Evolutionary conservation across 2,113 vertebrate species (phyloP), one percentile per base, ranked within the genome.

Genomic region (Anser brachyrhynchus): DNA sequence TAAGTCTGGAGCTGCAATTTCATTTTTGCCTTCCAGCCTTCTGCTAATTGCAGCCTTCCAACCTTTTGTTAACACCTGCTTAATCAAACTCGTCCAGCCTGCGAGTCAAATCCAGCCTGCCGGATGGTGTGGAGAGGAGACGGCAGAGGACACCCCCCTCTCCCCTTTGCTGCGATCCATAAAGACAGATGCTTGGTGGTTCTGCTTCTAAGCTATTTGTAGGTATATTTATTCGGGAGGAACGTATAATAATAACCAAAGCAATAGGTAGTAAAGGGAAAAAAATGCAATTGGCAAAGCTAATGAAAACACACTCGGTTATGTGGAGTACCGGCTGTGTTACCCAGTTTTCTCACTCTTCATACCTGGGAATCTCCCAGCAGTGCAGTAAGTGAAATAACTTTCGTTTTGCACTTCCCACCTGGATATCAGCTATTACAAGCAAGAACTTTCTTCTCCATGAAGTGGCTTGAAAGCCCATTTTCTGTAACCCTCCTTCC

Each of bases 1-100:
- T 0, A 84, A 87, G 77, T 75, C 73, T 93, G 57, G 54, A 95
- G 54, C 57, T 43, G 58, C 66, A 76, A 0, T 89, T 97, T 87
- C 37, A 26, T 79, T 87, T 89, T 84, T 90, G 61, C 69, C 22
- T 93, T 83, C 64, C 72, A 90, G 22, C 44, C 71, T 93, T 91
- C 59, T 89, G 86, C 62, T 84, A 70, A 61, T 73, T 91, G 89
- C 62, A 93, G 77, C 37, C 93, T 91, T 85, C n/a, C 81, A 87
- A 0, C 61, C 37, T 64, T 95, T 46, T 51, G 16, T 44, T 76
- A 54, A 62, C 65, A 73, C 25, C 64, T 75, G 43, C 72, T 69
- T 90, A 72, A 89, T 82, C 29, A 57, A 75, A 25, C 49, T 78
- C 84, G 58, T 73, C 49, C 57, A 83, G 84, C 28, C 62, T 84